Conservation (phyloP, 2,888 invertebrate species). For the Drosophila neonasuta region DNA sequence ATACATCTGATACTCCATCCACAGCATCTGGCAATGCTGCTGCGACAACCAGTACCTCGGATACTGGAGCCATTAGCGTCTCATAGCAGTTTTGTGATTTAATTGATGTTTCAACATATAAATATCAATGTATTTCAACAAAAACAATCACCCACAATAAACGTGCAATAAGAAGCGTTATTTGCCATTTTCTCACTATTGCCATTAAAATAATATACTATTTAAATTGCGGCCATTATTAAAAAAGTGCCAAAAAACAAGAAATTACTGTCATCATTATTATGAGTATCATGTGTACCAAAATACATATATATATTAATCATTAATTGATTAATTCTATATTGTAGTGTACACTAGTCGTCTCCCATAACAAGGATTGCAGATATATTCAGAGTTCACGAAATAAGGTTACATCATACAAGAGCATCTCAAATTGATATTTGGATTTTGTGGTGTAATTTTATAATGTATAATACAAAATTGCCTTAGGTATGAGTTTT, state of each 20-base stretch:
- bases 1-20: conserved; percentile 47
- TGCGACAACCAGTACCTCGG: conserved; percentile 55
- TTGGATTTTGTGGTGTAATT: background rate
- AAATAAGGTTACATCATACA: too few species aligned
- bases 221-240: conserved; percentile 55
- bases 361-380: conserved; percentile 10
- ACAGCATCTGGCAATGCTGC: conserved; percentile 30
- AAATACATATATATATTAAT: background rate
- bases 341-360: conserved; percentile 28
- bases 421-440: too few species aligned
- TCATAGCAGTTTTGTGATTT: conserved; percentile 73
- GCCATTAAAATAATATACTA: conserved; percentile 51
- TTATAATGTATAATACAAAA: background rate
- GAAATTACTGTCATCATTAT: conserved; percentile 18
- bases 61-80: conserved; percentile 81
- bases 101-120: background rate
- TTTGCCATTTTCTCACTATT: conserved; percentile 19
- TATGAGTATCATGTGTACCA: conserved; percentile 13
- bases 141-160: conserved; percentile 25
- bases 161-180: conserved; percentile 49
- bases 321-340: conserved; percentile 4
- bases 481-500: background rate
- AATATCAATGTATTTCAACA: conserved; percentile 4
- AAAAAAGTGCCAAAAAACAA: conserved; percentile 62
- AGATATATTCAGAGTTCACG: background rate